Base-by-base conservation (phyloP, 2,888 invertebrate species). In the Andrena flavipes region DNA sequence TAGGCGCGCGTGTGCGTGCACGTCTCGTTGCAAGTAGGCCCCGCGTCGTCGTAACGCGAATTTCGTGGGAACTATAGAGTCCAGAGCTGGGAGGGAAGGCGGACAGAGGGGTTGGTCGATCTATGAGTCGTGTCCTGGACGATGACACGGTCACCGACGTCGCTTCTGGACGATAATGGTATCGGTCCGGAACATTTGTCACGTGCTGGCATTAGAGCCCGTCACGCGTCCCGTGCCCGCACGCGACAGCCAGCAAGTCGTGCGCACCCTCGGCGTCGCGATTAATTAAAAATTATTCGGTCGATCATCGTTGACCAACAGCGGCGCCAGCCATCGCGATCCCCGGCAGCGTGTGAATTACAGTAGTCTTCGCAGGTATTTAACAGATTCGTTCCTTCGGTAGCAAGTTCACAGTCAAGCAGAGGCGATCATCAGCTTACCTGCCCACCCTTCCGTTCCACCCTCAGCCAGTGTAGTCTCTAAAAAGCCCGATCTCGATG, bases 171-270 rank as follows among this genome's bases (percentile, higher is more conserved):
- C 74, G 84, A 87, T 87, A 89, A 87, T 84, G 89, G 87, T 85
- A 84, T 84, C 88, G 80, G 71, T 29, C 72, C 35, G 75, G 64
- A 81, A 72, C 89, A 84, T 90, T 88, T 87, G 88, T 86, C 90
- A 85, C 84, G 75, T 73, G 72, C 63, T 42, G 64, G 73, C 83
- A 84, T 89, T 81, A 82, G 84, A 82, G 76, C 74, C 79, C 76
- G 80, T 83, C 71, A 33, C 59, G 60, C 68, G 26, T 64, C n/a
- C 13, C 2, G 8, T 59, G 23, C 73, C 23, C 23, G 8, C 63
- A 42, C 72, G 64, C 64, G 33, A 72, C 33, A 64, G 16, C n/a
- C 54, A 20, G 33, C 60, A 59, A 59, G 35, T n/a, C 35, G 29
- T 4, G 26, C 13, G 16, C 33, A n/a, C n/a, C 49, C 30, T 20